Conservation (phyloP, 1,140 invertebrate species). For the Drosophila murphyi region DNA sequence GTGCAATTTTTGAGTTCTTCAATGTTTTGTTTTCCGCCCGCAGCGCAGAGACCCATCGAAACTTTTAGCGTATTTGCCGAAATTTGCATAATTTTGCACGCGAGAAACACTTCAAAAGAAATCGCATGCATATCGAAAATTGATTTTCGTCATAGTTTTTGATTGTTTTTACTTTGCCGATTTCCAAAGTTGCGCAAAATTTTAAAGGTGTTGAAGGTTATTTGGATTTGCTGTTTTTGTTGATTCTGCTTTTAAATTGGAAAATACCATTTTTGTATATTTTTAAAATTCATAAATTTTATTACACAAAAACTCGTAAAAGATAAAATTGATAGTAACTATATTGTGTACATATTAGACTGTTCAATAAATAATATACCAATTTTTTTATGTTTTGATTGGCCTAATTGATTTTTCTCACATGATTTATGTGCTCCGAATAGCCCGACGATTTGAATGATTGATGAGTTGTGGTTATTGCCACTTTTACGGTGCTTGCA, state of each 20-base stretch:
- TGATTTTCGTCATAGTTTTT: constrained; percentile 59
- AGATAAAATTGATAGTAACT: no score
- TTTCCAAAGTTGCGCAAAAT: constrained; percentile 54
- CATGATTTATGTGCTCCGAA: constrained; percentile 49
- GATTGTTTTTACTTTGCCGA: background rate
- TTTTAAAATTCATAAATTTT: no score
- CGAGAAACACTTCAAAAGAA: constrained; percentile 68
- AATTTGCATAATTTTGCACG: constrained; percentile 76
- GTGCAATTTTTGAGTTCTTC: constrained; percentile 26
- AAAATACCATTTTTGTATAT: constrained; percentile 17
- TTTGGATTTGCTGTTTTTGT: constrained; percentile 16
- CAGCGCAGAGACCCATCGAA: constrained; percentile 24
- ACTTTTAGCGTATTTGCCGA: constrained; percentile 38
- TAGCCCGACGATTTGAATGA: constrained; percentile 45
- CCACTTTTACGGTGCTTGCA: constrained; percentile 45
- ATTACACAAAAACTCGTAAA: no score
- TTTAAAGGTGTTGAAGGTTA: constrained; percentile 66
- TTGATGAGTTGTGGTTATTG: constrained; percentile 57
- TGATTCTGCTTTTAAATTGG: constrained; percentile 5
- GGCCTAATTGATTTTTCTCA: constrained; percentile 56
- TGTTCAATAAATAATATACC: constrained; percentile 1
- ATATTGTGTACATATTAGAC: background rate
- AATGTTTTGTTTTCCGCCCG: constrained; percentile 19
- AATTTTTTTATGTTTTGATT: constrained; percentile 51
- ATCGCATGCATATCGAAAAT: constrained; percentile 76